These are phyloP conservation scores for Canis aureus DNA, from an alignment of 2,113 vertebrate species.

Conservation along the genomic window DNA sequence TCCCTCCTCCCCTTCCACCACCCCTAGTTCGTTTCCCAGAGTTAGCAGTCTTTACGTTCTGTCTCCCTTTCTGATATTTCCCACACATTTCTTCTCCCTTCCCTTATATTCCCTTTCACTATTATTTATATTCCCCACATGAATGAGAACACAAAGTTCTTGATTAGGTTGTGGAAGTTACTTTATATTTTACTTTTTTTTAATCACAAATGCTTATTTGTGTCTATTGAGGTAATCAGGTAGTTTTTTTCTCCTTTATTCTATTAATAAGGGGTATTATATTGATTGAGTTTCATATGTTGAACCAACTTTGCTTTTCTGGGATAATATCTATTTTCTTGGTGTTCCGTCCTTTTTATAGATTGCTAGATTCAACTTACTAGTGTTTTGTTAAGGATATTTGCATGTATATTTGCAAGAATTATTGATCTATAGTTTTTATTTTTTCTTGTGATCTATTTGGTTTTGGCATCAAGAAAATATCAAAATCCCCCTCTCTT, in stretches of 20 bases:
- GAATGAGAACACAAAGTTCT: neutral
- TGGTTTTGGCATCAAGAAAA: neutral
- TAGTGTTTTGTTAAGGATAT: neutral
- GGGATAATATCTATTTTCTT: neutral
- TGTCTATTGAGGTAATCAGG: neutral
- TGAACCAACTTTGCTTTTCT: conserved; percentile 16
- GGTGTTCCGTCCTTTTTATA: neutral
- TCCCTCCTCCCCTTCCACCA: no score
- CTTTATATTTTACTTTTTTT: neutral
- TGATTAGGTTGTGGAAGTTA: neutral
- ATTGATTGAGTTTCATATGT: neutral
- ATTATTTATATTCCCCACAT: no score
- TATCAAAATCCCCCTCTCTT: neutral
- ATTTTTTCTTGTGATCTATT: neutral
- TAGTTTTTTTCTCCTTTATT: neutral
- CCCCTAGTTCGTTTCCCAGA: no score
- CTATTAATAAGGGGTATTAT: neutral
- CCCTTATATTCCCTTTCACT: no score
- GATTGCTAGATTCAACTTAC: neutral
- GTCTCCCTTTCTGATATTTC: no score
- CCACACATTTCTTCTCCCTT: no score
- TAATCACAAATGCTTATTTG: neutral
- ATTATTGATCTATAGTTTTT: neutral
- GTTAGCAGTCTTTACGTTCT: no score
- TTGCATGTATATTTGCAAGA: neutral